Evolutionary conservation across 2,113 vertebrate genomes (phyloP), one percentile per base, ranked within the genome.

Genomic region (Cyphomyrus plagiostoma): DNA sequence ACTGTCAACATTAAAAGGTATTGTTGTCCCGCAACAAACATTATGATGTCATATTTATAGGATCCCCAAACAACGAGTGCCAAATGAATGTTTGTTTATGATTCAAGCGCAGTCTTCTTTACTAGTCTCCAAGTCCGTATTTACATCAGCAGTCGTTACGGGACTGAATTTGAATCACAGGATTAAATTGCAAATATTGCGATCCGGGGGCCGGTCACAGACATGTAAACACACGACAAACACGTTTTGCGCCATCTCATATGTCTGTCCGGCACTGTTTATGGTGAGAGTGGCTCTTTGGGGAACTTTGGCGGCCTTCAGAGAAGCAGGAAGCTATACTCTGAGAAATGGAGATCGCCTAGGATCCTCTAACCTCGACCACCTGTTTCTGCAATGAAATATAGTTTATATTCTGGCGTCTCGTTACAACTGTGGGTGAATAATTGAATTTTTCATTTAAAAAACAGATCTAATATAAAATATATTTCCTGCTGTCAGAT

Each of bases 201-300:
- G 92, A 93, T 91, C 91, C 92, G 93, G 92, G 62, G 90, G 88
- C 46, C 1, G 92, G 93, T 92, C 91, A 74, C 86, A 91, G 94
- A 93, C 93, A 88, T 90, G 92, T 93, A 94, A 95, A 94, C 91
- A 94, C 94, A 94, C 93, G 91, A 92, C 91, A 87, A 93, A 92
- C 92, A 92, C 87, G 93, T 94, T 94, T 94, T 94, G 93, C 87
- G 93, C 92, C 90, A 91, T 91, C 90, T 92, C 92, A 92, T 95
- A 94, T 94, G 92, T 92, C 91, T 94, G 94, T 94, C 94, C 94
- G 84, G 90, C 92, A 92, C 88, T 91, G 93, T 95, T 94, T 96
- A 93, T 93, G 92, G 92, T 89, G 91, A 94, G 92, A 93, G 89
- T 89, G 86, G 89, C 92, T 86, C 94, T 90, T 91, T 90, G 91